Evolutionary conservation across 1,140 invertebrate genomes (phyloP), one percentile per base, ranked within the genome.

Genomic region (Metopolophium dirhodum): DNA sequence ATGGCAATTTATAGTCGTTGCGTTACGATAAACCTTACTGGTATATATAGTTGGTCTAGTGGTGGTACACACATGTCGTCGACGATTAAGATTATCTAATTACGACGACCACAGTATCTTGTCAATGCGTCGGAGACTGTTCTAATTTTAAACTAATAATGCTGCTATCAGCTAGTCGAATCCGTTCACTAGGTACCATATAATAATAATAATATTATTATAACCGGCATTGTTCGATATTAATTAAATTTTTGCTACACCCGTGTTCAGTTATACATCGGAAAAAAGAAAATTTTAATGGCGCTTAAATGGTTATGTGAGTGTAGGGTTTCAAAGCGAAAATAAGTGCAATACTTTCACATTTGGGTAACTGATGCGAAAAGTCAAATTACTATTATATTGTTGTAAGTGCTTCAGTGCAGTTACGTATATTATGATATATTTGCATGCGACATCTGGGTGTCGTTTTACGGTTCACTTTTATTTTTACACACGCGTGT

Each of bases 351-450:
- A 91, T 91, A 91, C 90, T 91, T 91, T 91, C 90, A 91, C 90
- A 91, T 91, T 77, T 77, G 37, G 26, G 61, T 45, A 68, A 91
- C 61, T 77, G 90, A 91, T 91, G 61, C 61, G 90, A 91, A 91
- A 91, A 91, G 54, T 91, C 41, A 77, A 91, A n/a, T 68, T 77
- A 91, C 30, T 30, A 57, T 57, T 68, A 90, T 61, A 41, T 91
- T 41, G 35, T 77, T 77, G n/a, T 77, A 77, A 77, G 61, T 77
- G 61, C 61, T 77, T 77, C 61, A 1, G n/a, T n/a, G 61, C 22
- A 54, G 51, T 77, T 77, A 35, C n/a, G n/a, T n/a, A 2, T n/a
- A 77, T n/a, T 18, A 77, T n/a, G 30, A 18, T 35, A 77, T 77
- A n/a, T 77, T 77, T 77, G 61, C 61, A 77, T 77, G 61, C 14